A percentile compares a stretch with the other conserved stretches of the same genome.
phyloP scores from a whole-genome alignment of 2,888 invertebrate species.

The Ormia ochracea region DNA sequence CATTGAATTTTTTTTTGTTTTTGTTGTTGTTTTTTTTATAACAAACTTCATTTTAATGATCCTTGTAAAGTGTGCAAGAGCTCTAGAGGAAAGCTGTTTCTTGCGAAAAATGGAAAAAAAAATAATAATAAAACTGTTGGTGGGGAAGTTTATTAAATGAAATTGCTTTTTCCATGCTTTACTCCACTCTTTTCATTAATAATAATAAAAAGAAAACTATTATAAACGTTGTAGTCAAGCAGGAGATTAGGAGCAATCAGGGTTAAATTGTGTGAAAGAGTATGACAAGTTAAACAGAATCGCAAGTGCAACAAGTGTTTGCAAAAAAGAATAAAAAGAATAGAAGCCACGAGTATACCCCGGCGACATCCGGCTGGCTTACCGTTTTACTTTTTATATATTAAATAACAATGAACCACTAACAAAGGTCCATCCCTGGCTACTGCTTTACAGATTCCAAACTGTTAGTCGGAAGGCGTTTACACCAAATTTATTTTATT shows the following conservation, averaged over 20 bases:
- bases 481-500: no score
- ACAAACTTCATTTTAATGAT: constrained; percentile 57
- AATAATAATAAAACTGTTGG: neutral
- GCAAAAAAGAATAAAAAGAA: no score
- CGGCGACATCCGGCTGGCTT: no score
- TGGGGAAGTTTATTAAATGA: constrained; percentile 2
- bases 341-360: no score
- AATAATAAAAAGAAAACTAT: neutral
- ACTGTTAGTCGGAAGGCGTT: no score
- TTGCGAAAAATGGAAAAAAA: neutral
- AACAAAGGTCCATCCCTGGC: no score
- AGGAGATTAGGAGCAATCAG: constrained; percentile 8
- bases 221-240: neutral
- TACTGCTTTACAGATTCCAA: no score
- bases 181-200: neutral
- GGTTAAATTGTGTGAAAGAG: constrained; percentile 10
- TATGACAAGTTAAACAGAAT: neutral
- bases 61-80: constrained; percentile 36
- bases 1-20: neutral
- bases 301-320: no score
- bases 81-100: neutral
- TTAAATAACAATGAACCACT: no score
- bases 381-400: no score
- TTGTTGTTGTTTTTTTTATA: no score
- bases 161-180: constrained; percentile 3